Conservation (phyloP, 2,888 invertebrate genomes). For the Hanleya hanleyi region DNA sequence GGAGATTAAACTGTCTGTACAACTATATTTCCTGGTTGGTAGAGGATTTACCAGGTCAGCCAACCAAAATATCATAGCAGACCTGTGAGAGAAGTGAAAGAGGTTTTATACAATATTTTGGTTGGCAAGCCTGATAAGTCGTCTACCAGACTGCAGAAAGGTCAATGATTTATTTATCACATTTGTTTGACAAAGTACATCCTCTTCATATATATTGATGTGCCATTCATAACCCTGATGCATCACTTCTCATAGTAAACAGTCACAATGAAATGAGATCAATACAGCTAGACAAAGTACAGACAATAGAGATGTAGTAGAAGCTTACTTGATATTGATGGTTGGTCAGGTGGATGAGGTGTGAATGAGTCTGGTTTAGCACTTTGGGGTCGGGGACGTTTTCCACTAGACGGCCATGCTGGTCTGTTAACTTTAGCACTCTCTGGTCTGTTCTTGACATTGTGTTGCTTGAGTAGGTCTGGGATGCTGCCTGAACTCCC, state of each 20-base stretch:
- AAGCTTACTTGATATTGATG: constrained; percentile 24
- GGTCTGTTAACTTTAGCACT: constrained; percentile 37
- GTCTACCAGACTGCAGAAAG: no score
- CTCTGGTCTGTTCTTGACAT: constrained; percentile 28
- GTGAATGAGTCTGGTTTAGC: constrained; percentile 48
- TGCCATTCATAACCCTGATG: no score
- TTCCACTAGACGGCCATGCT: constrained; percentile 48
- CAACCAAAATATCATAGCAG: no score
- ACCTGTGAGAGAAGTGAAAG: no score
- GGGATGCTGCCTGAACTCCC: constrained; percentile 60
- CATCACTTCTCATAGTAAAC: no score
- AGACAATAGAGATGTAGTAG: neutral
- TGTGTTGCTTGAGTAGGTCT: constrained; percentile 50
- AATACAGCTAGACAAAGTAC: constrained; percentile 7
- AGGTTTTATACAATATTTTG: no score
- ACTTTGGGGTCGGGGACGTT: constrained; percentile 55
- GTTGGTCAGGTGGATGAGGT: constrained; percentile 16
- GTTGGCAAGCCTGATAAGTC: no score
- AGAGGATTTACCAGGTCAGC: no score
- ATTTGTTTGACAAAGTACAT: no score
- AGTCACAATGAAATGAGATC: no score
- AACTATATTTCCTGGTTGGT: neutral
- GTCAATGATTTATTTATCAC: no score
- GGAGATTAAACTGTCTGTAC: neutral
- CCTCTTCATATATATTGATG: no score